Evolutionary conservation across 37 sponge, comb jelly and placozoan species (phyloP).

Genomic region (Chondrosia reniformis): DNA sequence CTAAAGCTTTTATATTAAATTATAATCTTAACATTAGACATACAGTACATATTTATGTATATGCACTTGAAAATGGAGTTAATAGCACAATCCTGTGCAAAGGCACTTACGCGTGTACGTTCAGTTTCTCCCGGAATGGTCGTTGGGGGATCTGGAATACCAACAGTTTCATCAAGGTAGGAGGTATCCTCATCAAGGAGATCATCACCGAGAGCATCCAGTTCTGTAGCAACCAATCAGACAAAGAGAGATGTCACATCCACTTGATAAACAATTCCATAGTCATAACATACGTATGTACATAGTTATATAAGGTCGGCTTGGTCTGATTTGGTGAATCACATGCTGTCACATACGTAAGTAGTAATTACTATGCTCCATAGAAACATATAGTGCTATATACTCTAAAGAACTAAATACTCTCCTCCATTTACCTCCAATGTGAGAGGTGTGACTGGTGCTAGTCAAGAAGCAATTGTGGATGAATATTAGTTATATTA

Average conservation of each 20-base stretch:
- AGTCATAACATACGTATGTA: neutral
- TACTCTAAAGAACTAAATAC: too few relatives aligned
- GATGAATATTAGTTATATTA: too few relatives aligned
- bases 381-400: too few relatives aligned
- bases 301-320: neutral
- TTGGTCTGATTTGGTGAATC: too few relatives aligned
- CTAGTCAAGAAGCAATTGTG: too few relatives aligned
- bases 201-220: constrained; percentile 97
- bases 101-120: neutral
- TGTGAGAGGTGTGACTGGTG: too few relatives aligned
- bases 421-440: too few relatives aligned
- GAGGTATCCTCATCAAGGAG: constrained; percentile 90
- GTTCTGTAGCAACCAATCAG: constrained; percentile 43
- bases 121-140: constrained; percentile 60
- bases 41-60: neutral
- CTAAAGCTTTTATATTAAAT: neutral
- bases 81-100: neutral
- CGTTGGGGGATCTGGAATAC: constrained; percentile 86
- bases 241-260: neutral
- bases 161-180: constrained; percentile 80
- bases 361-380: too few relatives aligned
- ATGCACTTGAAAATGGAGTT: too few relatives aligned
- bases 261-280: neutral
- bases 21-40: neutral
- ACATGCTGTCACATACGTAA: too few relatives aligned